A percentile compares a stretch with the other conserved stretches of the same genome.
Evolutionary conservation across 2,113 vertebrate genomes (phyloP).

Genomic region (Xiphophorus hellerii): DNA sequence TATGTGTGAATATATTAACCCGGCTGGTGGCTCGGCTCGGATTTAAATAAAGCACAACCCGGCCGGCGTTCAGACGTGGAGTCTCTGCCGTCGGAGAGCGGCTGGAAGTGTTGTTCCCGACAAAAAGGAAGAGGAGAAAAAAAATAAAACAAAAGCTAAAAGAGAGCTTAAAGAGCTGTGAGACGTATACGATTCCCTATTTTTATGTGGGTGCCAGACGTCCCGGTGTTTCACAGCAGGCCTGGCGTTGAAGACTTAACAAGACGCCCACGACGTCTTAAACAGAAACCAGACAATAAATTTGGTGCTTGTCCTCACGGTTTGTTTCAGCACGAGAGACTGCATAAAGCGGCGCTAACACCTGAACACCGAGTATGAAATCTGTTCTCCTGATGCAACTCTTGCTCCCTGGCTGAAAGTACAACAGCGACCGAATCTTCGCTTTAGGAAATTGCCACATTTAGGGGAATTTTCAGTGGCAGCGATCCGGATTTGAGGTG

Average conservation of each 20-base stretch:
- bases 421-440: slow-evolving; percentile 26
- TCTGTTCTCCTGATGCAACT: slow-evolving; percentile 55
- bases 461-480: slow-evolving; percentile 16
- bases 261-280: slow-evolving; percentile 37
- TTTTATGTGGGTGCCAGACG: slow-evolving; percentile 30
- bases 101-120: slow-evolving; percentile 27
- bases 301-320: slow-evolving; percentile 32
- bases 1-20: slow-evolving; percentile 61
- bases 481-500: slow-evolving; percentile 12
- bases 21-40: slow-evolving; percentile 50
- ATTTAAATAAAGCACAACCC: slow-evolving; percentile 62
- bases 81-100: slow-evolving; percentile 12
- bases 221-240: slow-evolving; percentile 28
- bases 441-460: slow-evolving; percentile 22
- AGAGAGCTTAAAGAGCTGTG: slow-evolving; percentile 20
- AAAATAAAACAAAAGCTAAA: neutral
- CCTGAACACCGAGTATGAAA: slow-evolving; percentile 37
- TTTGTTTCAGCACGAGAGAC: slow-evolving; percentile 28
- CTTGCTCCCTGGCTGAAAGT: slow-evolving; percentile 32
- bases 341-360: slow-evolving; percentile 34
- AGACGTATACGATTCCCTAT: slow-evolving; percentile 28
- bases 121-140: slow-evolving; percentile 21
- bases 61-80: slow-evolving; percentile 40
- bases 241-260: slow-evolving; percentile 28
- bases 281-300: slow-evolving; percentile 34